A percentile compares a stretch with the other conserved stretches of the same genome.
Evolutionary conservation across 1,140 invertebrate species (phyloP).

Genomic region (Apocrypta bakeri): DNA sequence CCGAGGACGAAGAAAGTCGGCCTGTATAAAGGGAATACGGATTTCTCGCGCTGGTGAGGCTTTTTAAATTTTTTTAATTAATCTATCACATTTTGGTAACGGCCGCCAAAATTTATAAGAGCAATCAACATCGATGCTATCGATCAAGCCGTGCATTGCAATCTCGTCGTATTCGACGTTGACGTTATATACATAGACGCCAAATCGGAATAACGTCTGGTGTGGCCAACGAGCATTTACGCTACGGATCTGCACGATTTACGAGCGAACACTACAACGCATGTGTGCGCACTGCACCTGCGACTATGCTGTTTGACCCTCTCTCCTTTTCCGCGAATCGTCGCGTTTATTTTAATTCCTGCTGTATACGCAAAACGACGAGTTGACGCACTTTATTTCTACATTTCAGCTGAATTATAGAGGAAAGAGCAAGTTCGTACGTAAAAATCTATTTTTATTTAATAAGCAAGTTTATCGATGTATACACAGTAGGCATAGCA

Average conservation of each 20-base stretch:
- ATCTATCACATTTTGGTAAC: no score
- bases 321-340: not conserved
- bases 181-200: not conserved
- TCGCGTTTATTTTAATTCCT: conserved; percentile 33
- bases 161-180: not conserved
- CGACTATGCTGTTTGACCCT: not conserved
- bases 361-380: not conserved
- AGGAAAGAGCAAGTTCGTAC: not conserved
- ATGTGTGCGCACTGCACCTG: not conserved
- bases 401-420: not conserved
- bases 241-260: conserved; percentile 12
- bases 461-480: no score
- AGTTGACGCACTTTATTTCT: conserved; percentile 8
- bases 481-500: no score
- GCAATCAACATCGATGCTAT: no score
- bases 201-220: not conserved
- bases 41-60: conserved; percentile 31
- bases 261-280: not conserved
- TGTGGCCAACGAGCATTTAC: not conserved
- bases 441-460: no score
- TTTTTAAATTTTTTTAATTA: not conserved
- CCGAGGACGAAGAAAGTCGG: no score
- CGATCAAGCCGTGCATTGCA: no score
- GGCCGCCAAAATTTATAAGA: no score
- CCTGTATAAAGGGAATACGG: conserved; percentile 21